Percentiles rank a stretch among this genome's conserved stretches.
phyloP scores from a whole-genome alignment of 2,113 vertebrate genomes.

The Nycticryphes semicollaris region DNA sequence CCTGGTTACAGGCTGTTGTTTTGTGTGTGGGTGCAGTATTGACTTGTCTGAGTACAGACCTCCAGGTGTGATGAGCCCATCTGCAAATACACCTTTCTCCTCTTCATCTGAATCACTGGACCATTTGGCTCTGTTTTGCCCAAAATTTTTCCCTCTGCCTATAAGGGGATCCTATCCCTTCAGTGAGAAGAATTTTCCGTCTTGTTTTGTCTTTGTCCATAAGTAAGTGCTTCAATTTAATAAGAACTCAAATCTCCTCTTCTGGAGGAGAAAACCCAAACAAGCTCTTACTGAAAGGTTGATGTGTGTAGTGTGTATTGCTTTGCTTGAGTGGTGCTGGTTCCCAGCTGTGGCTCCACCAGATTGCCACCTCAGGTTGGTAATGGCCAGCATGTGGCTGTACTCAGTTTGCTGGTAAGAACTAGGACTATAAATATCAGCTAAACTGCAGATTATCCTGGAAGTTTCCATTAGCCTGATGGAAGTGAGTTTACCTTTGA shows the following conservation, averaged over 20 bases:
- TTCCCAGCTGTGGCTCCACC: not conserved
- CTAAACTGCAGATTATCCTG: constrained; percentile 41
- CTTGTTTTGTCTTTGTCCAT: not conserved
- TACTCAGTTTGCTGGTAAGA: constrained; percentile 11
- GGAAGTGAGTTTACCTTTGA: constrained; percentile 32
- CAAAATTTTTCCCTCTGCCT: not conserved
- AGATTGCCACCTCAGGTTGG: not conserved
- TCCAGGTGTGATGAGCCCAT: not conserved
- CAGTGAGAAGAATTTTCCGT: not conserved
- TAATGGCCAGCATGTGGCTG: not conserved
- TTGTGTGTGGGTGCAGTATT: not conserved
- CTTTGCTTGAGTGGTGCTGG: not conserved
- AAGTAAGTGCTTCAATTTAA: not conserved
- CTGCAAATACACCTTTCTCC: not conserved
- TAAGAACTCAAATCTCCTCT: not conserved
- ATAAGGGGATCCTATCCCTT: not conserved
- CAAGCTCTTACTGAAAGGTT: not conserved
- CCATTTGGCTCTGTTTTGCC: not conserved
- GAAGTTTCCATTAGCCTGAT: constrained; percentile 48
- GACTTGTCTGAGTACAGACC: not conserved
- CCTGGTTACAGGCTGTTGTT: fast-evolving
- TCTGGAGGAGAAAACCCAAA: not conserved
- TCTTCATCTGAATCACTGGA: not conserved
- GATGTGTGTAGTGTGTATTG: not conserved
- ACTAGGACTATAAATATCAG: constrained; percentile 38